Conservation (phyloP, 2,888 invertebrate genomes). For the Globia sparganii region DNA sequence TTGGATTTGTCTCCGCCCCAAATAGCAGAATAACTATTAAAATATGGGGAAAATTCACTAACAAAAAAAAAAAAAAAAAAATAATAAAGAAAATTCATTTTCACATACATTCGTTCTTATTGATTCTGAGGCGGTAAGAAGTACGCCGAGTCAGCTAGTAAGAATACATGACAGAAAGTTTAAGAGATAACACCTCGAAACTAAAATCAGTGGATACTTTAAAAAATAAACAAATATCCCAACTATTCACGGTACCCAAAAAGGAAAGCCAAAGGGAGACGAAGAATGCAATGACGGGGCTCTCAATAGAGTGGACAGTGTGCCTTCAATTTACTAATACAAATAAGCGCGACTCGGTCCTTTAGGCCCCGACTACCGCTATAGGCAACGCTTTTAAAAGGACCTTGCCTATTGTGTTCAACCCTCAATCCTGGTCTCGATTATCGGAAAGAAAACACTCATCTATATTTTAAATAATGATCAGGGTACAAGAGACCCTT, state of each 20-base stretch:
- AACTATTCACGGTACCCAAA: slow-evolving; percentile 62
- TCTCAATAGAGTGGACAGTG: slow-evolving; percentile 84
- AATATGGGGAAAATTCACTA: background rate
- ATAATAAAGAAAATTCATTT: background rate
- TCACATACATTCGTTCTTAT: background rate
- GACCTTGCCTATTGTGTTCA: slow-evolving; percentile 82
- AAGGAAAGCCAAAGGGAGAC: slow-evolving; percentile 63
- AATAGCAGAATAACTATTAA: background rate
- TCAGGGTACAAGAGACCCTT: slow-evolving; percentile 79
- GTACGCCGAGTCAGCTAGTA: background rate
- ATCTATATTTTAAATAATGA: slow-evolving; percentile 91
- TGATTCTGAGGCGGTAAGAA: background rate
- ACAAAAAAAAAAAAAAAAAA: too few relatives aligned
- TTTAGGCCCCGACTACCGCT: slow-evolving; percentile 76
- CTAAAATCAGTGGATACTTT: background rate
- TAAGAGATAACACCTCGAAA: background rate
- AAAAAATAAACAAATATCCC: slow-evolving; percentile 22
- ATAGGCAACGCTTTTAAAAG: slow-evolving; percentile 85
- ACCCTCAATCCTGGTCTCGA: slow-evolving; percentile 89
- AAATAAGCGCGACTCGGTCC: slow-evolving; percentile 83
- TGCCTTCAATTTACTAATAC: slow-evolving; percentile 89
- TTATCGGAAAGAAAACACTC: slow-evolving; percentile 90
- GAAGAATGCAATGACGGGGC: slow-evolving; percentile 69
- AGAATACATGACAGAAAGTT: background rate
- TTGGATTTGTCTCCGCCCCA: background rate